phyloP scores from a whole-genome alignment of 2,888 invertebrate genomes.

The Rhorus exstirpatorius region DNA sequence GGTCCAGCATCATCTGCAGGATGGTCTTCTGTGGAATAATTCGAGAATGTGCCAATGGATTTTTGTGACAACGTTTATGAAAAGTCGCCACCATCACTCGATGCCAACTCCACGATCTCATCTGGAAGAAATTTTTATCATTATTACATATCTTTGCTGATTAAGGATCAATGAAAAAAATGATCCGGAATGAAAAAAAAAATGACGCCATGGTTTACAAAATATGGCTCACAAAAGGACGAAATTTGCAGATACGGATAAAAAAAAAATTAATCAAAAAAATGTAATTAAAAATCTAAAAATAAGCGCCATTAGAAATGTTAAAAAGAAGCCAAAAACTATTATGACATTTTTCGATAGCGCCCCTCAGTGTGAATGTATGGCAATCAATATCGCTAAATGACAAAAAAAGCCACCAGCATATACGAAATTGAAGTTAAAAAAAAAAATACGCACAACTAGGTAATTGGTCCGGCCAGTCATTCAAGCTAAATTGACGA shows the following conservation, averaged over 20 bases:
- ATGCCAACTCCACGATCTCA: conserved; percentile 42
- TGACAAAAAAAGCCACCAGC: conserved; percentile 11
- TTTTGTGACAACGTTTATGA: conserved; percentile 47
- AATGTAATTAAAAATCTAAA: conserved; percentile 17
- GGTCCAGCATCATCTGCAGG: no score
- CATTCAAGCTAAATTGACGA: no score
- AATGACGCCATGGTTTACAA: conserved; percentile 48
- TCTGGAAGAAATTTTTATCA: no score
- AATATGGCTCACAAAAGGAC: conserved; percentile 49
- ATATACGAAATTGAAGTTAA: conserved; percentile 43
- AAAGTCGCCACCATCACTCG: conserved; percentile 40
- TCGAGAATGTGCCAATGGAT: conserved; percentile 39
- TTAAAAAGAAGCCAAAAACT: conserved; percentile 28
- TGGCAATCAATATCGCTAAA: conserved; percentile 30
- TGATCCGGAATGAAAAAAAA: conserved; percentile 35
- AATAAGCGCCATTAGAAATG: conserved; percentile 36
- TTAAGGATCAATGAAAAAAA: conserved; percentile 33
- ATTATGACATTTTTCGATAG: conserved; percentile 49
- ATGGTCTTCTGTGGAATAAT: no score
- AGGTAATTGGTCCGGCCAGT: conserved; percentile 33
- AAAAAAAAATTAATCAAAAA: conserved; percentile 17
- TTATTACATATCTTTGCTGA: no score
- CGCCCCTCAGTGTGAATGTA: conserved; percentile 33
- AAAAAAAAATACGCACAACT: conserved; percentile 47
- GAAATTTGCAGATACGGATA: conserved; percentile 43